Percentiles rank a stretch among this genome's conserved stretches.
phyloP scores from a whole-genome alignment of 2,113 vertebrate genomes.

The Coregonus clupeaformis region DNA sequence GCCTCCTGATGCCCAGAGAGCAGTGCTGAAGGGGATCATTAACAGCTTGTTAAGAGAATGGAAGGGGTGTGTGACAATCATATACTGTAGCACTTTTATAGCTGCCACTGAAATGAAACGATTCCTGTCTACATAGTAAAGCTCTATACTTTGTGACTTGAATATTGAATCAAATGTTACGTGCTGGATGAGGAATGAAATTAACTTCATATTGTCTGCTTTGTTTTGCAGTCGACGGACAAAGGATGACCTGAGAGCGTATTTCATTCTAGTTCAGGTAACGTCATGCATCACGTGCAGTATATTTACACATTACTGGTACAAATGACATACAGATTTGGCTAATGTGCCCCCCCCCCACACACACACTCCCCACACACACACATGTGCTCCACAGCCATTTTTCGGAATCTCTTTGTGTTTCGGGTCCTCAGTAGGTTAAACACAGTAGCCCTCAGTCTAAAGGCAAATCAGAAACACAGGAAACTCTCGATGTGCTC shows the following conservation, averaged over 20 bases:
- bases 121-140: background rate
- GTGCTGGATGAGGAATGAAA: background rate
- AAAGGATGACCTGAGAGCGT: conserved; percentile 94
- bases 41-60: conserved; percentile 93
- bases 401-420: background rate
- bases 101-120: background rate
- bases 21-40: conserved; percentile 92
- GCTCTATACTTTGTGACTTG: background rate
- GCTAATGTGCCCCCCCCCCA: too few species aligned
- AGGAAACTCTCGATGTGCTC: conserved; percentile 46
- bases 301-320: conserved; percentile 16
- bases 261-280: conserved; percentile 90
- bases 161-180: background rate
- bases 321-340: background rate
- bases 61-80: conserved; percentile 85
- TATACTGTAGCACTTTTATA: background rate
- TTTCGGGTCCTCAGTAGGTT: conserved; percentile 11
- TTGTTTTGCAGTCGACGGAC: conserved; percentile 80
- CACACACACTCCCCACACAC: too few species aligned
- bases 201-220: background rate
- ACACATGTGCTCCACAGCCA: background rate
- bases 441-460: conserved; percentile 16
- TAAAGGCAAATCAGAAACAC: conserved; percentile 18
- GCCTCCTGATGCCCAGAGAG: conserved; percentile 96
- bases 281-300: background rate